These are phyloP conservation scores for Lepidonotus clava DNA, from an alignment of 2,888 invertebrate genomes.

Conservation along the genomic window DNA sequence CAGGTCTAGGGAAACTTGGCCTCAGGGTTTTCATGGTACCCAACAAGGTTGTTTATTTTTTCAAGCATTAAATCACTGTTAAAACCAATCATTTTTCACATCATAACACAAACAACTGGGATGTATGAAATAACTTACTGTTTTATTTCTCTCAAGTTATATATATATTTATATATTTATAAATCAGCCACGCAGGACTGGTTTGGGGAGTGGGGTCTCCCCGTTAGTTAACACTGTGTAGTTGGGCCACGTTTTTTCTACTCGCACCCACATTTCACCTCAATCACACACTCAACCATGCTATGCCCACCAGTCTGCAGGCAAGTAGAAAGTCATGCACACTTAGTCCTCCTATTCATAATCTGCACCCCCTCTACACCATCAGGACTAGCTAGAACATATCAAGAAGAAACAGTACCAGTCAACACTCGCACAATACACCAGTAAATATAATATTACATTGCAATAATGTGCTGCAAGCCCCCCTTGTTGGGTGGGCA, in stretches of 20 bases:
- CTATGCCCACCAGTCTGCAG: constrained; percentile 38
- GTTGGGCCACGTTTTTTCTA: constrained; percentile 49
- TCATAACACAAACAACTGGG: background rate
- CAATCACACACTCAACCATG: constrained; percentile 20
- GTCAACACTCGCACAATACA: constrained; percentile 38
- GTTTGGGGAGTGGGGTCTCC: constrained; percentile 24
- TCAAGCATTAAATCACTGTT: too few relatives aligned
- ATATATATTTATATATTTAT: constrained; percentile 57
- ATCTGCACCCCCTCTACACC: constrained; percentile 10
- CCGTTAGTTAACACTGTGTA: constrained; percentile 50
- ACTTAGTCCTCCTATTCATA: constrained; percentile 27
- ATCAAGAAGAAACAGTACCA: constrained; percentile 52
- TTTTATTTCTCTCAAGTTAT: constrained; percentile 57
- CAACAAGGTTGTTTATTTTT: too few relatives aligned
- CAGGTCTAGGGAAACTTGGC: too few relatives aligned
- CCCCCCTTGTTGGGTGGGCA: background rate
- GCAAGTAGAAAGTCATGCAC: constrained; percentile 46
- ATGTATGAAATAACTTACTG: constrained; percentile 58
- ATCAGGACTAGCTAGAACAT: constrained; percentile 41
- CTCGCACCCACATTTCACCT: constrained; percentile 27
- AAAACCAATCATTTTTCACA: too few relatives aligned
- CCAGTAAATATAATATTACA: constrained; percentile 36
- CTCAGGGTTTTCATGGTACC: too few relatives aligned
- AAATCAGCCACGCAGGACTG: constrained; percentile 51
- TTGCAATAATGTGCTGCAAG: background rate